Percentiles rank a stretch among this genome's conserved stretches.
phyloP scores from a whole-genome alignment of 2,888 invertebrate genomes.

The Xanthorhoe designata region DNA sequence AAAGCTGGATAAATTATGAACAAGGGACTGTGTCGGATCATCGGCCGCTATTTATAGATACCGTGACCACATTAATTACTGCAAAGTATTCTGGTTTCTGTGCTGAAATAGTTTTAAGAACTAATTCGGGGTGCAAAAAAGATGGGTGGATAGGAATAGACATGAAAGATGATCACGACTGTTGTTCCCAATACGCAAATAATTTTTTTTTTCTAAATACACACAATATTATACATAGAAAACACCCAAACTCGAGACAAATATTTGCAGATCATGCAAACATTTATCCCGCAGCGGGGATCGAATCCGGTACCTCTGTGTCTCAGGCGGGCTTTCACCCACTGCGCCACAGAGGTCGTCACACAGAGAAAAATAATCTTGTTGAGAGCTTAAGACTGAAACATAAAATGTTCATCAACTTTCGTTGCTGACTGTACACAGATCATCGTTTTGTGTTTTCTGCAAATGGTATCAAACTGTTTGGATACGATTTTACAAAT shows the following conservation, averaged over 20 bases:
- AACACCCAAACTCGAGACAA: too few relatives aligned
- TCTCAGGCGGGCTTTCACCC: too few relatives aligned
- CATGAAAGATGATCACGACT: too few relatives aligned
- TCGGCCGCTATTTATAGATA: background rate
- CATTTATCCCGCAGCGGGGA: too few relatives aligned
- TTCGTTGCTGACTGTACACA: background rate
- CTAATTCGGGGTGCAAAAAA: background rate
- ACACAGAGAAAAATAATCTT: too few relatives aligned
- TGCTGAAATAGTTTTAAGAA: background rate
- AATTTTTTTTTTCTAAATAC: too few relatives aligned
- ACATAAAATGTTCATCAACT: background rate
- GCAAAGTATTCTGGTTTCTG: background rate
- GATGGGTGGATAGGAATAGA: background rate
- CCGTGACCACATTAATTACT: conserved; percentile 14
- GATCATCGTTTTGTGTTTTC: conserved; percentile 20
- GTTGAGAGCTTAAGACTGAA: too few relatives aligned
- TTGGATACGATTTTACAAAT: conserved; percentile 56
- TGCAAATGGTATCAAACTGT: conserved; percentile 55
- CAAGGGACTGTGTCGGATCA: background rate
- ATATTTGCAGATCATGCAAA: too few relatives aligned
- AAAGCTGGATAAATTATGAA: background rate
- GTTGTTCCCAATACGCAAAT: too few relatives aligned
- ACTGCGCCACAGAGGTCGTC: too few relatives aligned
- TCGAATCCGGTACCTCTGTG: too few relatives aligned
- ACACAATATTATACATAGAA: too few relatives aligned